phyloP scores from a whole-genome alignment of 2,888 invertebrate genomes.

The Pyrochroa serraticornis region DNA sequence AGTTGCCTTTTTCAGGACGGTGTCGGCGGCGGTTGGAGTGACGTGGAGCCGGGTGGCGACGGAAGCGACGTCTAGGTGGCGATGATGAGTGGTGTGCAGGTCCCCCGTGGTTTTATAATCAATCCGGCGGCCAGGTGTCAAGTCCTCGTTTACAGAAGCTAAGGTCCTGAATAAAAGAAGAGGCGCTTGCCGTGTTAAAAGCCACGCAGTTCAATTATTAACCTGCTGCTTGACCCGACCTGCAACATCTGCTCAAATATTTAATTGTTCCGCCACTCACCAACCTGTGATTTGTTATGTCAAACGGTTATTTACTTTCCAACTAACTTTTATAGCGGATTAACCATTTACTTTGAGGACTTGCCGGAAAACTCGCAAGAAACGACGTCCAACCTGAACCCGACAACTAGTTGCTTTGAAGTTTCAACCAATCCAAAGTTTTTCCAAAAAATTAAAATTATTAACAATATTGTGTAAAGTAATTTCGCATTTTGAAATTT shows the following conservation, averaged over 20 bases:
- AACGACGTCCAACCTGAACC: too few relatives aligned
- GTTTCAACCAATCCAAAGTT: too few relatives aligned
- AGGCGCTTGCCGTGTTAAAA: slow-evolving; percentile 59
- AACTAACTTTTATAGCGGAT: slow-evolving; percentile 34
- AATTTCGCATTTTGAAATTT: too few relatives aligned
- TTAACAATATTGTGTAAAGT: too few relatives aligned
- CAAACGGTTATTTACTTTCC: slow-evolving; percentile 53
- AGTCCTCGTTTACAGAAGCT: slow-evolving; percentile 59
- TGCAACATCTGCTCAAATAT: slow-evolving; percentile 58
- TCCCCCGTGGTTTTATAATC: slow-evolving; percentile 56
- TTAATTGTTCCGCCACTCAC: slow-evolving; percentile 59
- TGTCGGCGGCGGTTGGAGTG: background rate
- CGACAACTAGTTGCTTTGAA: too few relatives aligned
- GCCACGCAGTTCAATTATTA: slow-evolving; percentile 60
- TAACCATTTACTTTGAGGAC: slow-evolving; percentile 23
- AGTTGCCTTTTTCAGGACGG: too few relatives aligned
- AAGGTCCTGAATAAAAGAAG: slow-evolving; percentile 59
- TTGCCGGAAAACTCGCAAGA: background rate
- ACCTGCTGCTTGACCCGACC: slow-evolving; percentile 57
- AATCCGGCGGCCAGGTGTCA: slow-evolving; percentile 58
- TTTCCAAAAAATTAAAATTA: too few relatives aligned
- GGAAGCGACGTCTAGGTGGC: slow-evolving; percentile 21
- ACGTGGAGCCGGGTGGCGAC: slow-evolving; percentile 17
- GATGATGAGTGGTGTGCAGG: slow-evolving; percentile 44
- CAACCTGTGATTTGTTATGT: slow-evolving; percentile 53